Evolutionary conservation across 2,113 vertebrate genomes (phyloP).

Genomic region (Ptilonorhynchus violaceus): DNA sequence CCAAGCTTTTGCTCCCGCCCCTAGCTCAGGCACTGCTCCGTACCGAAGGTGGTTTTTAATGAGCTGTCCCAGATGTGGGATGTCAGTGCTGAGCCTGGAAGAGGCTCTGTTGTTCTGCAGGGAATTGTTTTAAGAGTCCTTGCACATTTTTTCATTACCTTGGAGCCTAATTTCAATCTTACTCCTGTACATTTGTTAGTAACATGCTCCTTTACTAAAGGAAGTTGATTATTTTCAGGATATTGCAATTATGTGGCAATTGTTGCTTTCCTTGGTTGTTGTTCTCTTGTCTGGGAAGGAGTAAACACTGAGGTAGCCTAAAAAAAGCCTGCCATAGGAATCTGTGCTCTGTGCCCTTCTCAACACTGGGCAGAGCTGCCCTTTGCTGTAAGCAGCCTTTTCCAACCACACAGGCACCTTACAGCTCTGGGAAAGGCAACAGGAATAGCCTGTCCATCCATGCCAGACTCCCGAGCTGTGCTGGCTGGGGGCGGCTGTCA

Average conservation of each 20-base stretch:
- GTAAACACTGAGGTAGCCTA: not conserved
- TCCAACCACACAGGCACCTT: not conserved
- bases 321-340: not conserved
- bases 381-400: not conserved
- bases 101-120: not conserved
- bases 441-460: accelerated
- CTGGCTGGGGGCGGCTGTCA: not conserved
- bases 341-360: not conserved
- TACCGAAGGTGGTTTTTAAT: accelerated
- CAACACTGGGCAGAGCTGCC: not conserved
- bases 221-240: not conserved
- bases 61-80: not conserved
- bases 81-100: not conserved
- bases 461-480: accelerated
- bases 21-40: accelerated
- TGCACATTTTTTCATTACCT: not conserved
- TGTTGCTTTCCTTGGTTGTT: not conserved
- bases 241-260: not conserved
- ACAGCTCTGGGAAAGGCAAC: not conserved
- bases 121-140: not conserved
- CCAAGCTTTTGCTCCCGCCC: not conserved
- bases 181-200: not conserved
- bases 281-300: not conserved
- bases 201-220: not conserved
- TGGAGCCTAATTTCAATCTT: not conserved